Conservation (phyloP, 2,888 invertebrate species). For the Ochropacha duplaris region DNA sequence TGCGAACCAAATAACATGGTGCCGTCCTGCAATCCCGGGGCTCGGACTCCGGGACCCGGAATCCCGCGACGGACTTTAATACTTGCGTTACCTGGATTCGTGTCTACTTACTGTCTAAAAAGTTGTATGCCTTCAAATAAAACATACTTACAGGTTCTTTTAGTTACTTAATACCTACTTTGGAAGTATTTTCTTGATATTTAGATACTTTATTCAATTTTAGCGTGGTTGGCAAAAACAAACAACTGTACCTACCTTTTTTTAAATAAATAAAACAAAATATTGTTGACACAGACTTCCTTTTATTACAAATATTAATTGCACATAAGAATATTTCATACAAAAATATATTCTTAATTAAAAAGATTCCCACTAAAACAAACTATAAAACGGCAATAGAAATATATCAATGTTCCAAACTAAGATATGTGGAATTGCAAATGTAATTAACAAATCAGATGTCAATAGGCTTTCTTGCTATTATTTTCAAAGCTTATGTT, state of each 20-base stretch:
- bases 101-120: constrained; percentile 13
- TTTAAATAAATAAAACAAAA: constrained; percentile 33
- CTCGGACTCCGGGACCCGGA: background rate
- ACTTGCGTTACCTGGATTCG: constrained; percentile 27
- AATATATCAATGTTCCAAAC: constrained; percentile 30
- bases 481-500: constrained; percentile 12
- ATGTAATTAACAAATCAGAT: constrained; percentile 52
- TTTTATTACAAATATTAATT: constrained; percentile 81
- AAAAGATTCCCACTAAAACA: constrained; percentile 76
- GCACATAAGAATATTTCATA: constrained; percentile 80
- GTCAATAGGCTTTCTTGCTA: constrained; percentile 52
- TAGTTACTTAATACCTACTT: background rate
- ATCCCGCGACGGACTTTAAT: constrained; percentile 20
- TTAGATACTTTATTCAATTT: background rate
- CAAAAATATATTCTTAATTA: constrained; percentile 81
- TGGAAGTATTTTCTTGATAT: background rate
- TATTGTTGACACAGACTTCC: constrained; percentile 62
- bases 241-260: background rate
- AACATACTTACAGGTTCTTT: background rate
- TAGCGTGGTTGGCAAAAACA: no score
- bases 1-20: constrained; percentile 51
- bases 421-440: constrained; percentile 25
- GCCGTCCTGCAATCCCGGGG: constrained; percentile 9
- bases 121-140: background rate
- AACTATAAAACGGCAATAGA: constrained; percentile 67